Conservation (phyloP, 2,888 invertebrate species). For the Hypercompe scribonia region DNA sequence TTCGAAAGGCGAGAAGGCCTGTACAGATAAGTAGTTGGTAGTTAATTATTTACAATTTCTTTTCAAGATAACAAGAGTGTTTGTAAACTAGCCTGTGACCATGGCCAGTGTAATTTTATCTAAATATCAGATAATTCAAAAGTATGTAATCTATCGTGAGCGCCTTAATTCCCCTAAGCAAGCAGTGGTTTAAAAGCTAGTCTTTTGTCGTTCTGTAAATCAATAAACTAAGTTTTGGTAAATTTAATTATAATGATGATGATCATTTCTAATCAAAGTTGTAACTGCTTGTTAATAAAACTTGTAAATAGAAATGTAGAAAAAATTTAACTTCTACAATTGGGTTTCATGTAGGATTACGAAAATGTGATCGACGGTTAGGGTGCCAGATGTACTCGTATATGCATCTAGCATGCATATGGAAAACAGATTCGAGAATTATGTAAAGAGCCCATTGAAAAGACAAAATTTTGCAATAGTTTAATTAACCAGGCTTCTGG, state of each 20-base stretch:
- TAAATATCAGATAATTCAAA: not conserved
- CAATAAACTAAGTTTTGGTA: not conserved
- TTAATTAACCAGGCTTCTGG: not conserved
- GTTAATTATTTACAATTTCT: not conserved
- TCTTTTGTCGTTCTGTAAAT: not conserved
- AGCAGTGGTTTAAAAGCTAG: not conserved
- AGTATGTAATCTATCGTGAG: not conserved
- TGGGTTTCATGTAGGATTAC: too few species aligned
- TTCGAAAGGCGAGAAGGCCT: not conserved
- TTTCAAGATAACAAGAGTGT: not conserved
- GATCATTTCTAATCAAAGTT: too few species aligned
- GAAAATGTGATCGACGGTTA: too few species aligned
- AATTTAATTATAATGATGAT: not conserved
- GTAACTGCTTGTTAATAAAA: not conserved
- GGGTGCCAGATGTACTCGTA: too few species aligned
- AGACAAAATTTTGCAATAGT: not conserved
- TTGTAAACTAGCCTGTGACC: not conserved
- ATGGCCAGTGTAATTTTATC: not conserved
- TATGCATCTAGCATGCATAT: too few species aligned
- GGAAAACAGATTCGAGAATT: not conserved
- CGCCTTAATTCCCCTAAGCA: not conserved
- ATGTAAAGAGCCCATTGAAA: not conserved
- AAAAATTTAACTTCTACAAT: not conserved
- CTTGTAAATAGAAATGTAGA: not conserved
- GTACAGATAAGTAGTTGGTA: not conserved